Conservation (phyloP, 2,113 vertebrate genomes). For the Nibea coibor region DNA sequence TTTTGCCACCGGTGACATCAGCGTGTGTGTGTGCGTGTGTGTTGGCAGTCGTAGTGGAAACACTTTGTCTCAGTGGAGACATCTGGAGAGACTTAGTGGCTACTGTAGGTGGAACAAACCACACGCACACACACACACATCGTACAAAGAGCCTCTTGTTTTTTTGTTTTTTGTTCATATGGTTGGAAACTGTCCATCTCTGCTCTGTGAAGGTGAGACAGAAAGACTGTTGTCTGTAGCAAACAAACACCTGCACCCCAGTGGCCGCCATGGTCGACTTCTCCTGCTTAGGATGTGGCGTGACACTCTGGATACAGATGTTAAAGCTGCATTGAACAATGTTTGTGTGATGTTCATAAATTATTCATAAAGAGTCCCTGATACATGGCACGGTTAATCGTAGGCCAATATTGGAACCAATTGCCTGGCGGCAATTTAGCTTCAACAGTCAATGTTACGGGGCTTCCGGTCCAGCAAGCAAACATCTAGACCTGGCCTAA, state of each 20-base stretch:
- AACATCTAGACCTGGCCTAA: too few relatives aligned
- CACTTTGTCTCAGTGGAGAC: conserved; percentile 49
- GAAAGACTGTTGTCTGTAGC: not conserved
- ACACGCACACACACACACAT: not conserved
- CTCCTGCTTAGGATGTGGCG: not conserved
- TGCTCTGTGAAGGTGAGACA: conserved; percentile 34
- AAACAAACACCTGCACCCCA: not conserved
- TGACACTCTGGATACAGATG: not conserved
- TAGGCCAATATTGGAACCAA: too few relatives aligned
- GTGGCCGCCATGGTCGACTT: not conserved
- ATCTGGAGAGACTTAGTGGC: conserved; percentile 65
- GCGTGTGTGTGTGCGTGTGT: conserved; percentile 7
- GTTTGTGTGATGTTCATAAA: not conserved
- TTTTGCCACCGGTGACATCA: conserved; percentile 43
- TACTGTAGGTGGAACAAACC: conserved; percentile 66
- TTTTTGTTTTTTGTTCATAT: not conserved
- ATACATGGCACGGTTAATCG: not conserved
- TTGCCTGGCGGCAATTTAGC: too few relatives aligned
- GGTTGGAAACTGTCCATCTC: not conserved
- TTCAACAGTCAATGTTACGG: too few relatives aligned
- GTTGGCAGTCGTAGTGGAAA: conserved; percentile 62
- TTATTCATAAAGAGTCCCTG: not conserved
- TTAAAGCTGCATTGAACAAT: not conserved
- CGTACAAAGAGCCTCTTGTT: conserved; percentile 68
- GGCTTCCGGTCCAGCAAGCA: too few relatives aligned